phyloP scores from a whole-genome alignment of 2,113 vertebrate species.

The Alexandromys fortis region DNA sequence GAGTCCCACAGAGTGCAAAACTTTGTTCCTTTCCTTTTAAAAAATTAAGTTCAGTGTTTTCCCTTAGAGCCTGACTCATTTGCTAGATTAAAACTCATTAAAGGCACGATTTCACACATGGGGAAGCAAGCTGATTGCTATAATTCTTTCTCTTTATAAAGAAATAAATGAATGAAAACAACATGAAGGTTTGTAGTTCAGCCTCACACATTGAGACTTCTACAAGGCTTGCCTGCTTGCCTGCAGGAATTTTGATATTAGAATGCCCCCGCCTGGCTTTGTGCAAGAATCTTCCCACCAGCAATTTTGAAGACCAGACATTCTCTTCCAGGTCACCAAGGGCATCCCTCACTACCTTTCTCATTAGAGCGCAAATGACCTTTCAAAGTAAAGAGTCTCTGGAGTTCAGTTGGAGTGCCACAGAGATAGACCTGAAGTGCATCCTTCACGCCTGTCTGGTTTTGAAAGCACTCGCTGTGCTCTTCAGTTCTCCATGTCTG shows the following conservation, averaged over 20 bases:
- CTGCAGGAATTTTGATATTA: background rate
- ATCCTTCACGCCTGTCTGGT: background rate
- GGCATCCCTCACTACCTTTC: background rate
- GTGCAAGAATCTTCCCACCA: background rate
- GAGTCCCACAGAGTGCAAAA: constrained; percentile 66
- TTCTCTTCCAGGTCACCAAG: background rate
- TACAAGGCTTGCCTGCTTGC: background rate
- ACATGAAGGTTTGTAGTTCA: background rate
- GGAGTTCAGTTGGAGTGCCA: background rate
- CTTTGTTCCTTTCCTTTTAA: constrained; percentile 76
- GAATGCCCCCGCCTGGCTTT: background rate
- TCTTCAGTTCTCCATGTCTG: background rate
- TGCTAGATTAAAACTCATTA: constrained; percentile 73
- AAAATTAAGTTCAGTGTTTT: constrained; percentile 77
- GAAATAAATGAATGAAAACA: background rate
- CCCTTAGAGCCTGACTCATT: constrained; percentile 69
- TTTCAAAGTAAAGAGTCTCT: background rate
- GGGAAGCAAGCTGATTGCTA: constrained; percentile 65
- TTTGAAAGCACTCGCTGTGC: background rate
- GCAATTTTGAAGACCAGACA: background rate
- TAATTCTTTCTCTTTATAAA: constrained; percentile 51
- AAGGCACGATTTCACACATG: constrained; percentile 70
- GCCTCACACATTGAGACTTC: background rate
- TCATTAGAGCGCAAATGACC: background rate
- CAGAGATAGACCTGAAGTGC: background rate